phyloP scores from a whole-genome alignment of 2,888 invertebrate genomes.

The Pecten maximus region DNA sequence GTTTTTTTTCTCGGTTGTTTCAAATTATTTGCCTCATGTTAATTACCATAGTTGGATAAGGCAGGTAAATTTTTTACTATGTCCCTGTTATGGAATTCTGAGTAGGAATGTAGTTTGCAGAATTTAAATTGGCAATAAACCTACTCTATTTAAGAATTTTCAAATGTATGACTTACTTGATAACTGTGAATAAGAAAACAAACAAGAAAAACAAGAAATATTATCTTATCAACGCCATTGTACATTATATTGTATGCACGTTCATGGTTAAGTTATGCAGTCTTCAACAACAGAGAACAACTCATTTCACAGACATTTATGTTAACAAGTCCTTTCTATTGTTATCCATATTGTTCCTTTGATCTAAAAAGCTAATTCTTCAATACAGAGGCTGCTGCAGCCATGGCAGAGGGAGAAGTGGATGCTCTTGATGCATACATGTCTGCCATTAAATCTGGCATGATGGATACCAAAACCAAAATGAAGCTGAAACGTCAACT shows the following conservation, averaged over 20 bases:
- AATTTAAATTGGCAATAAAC: too few relatives aligned
- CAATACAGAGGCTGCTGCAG: constrained; percentile 65
- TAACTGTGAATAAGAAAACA: too few relatives aligned
- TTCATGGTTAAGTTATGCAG: background rate
- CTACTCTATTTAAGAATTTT: too few relatives aligned
- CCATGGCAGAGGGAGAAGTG: constrained; percentile 83
- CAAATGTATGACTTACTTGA: too few relatives aligned
- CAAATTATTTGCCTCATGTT: too few relatives aligned
- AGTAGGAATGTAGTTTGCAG: too few relatives aligned
- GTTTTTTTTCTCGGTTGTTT: too few relatives aligned
- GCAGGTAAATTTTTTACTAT: too few relatives aligned
- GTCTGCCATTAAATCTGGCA: constrained; percentile 84
- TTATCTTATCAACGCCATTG: background rate
- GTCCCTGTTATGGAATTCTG: too few relatives aligned
- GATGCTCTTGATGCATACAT: constrained; percentile 94
- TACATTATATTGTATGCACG: background rate
- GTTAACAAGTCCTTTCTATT: background rate
- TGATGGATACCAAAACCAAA: constrained; percentile 82
- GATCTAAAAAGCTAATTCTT: background rate
- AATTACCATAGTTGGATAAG: too few relatives aligned
- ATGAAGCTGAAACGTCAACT: constrained; percentile 84
- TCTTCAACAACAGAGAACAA: background rate
- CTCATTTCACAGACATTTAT: background rate
- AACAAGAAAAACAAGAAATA: background rate
- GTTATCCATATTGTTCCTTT: background rate